A percentile compares a stretch with the other conserved stretches of the same genome.
phyloP scores from a whole-genome alignment of 2,888 invertebrate genomes.

The Sclerodermus sp. region DNA sequence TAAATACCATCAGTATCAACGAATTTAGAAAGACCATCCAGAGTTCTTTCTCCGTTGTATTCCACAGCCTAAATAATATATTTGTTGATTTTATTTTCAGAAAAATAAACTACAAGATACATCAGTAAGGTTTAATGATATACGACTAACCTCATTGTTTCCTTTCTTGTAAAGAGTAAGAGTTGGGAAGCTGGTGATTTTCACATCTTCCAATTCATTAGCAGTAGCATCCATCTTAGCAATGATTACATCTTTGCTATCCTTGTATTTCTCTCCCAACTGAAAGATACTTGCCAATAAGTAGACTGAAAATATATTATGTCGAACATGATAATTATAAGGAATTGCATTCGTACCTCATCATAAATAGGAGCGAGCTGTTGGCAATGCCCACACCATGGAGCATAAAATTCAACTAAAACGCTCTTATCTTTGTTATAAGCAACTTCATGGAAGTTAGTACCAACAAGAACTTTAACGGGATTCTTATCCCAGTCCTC shows the following conservation, averaged over 20 bases:
- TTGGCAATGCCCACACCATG: conserved; percentile 99
- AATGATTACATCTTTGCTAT: conserved; percentile 79
- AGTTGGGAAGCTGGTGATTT: conserved; percentile 93
- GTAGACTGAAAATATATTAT: conserved; percentile 3
- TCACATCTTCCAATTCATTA: conserved; percentile 96
- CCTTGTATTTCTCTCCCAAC: conserved; percentile 90
- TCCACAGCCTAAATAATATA: conserved; percentile 67
- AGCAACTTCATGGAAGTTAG: conserved; percentile 94
- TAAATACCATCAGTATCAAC: conserved; percentile 87
- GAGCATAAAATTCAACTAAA: conserved; percentile 98
- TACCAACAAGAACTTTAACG: conserved; percentile 90
- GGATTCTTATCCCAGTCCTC: conserved; percentile 96
- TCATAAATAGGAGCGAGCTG: conserved; percentile 97
- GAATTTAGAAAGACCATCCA: conserved; percentile 92
- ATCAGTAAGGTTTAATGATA: no score
- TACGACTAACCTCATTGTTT: conserved; percentile 72
- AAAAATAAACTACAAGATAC: neutral
- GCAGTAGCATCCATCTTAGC: conserved; percentile 99
- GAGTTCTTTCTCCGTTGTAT: conserved; percentile 93
- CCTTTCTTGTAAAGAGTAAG: conserved; percentile 92
- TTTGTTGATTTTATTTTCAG: neutral
- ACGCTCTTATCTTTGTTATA: conserved; percentile 86
- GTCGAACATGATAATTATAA: neutral
- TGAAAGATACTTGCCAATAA: no score
- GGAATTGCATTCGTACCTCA: conserved; percentile 44